These are phyloP conservation scores for Aphelenchoides besseyi DNA, from an alignment of 1,140 invertebrate species.

Conservation along the genomic window DNA sequence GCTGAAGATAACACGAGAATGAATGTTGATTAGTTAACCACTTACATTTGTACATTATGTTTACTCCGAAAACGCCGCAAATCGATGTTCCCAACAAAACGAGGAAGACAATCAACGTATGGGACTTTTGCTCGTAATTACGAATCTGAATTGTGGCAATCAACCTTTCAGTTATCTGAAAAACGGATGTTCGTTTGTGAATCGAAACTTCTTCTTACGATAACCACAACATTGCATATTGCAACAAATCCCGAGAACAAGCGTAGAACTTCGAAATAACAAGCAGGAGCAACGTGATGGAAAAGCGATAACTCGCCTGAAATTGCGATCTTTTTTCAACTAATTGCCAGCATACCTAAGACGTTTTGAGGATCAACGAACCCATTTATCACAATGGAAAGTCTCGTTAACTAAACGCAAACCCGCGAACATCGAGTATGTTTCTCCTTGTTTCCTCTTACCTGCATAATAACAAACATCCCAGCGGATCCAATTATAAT, in stretches of 20 bases:
- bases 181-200: neutral
- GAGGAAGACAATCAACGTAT: neutral
- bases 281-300: neutral
- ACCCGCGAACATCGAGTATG: neutral
- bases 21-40: neutral
- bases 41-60: conserved; percentile 4
- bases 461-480: too few relatives aligned
- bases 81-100: neutral
- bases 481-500: too few relatives aligned
- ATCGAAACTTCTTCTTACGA: neutral
- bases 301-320: conserved; percentile 5
- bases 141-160: neutral
- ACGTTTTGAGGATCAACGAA: neutral
- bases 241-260: neutral
- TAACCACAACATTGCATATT: neutral
- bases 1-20: conserved; percentile 5
- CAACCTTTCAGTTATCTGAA: neutral
- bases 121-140: neutral
- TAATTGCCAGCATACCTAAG: neutral
- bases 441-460: too few relatives aligned
- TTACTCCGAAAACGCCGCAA: neutral
- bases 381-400: neutral
- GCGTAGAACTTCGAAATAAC: neutral
- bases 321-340: neutral
- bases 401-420: neutral